Conservation (phyloP, 2,797 vertebrate genomes). For the Muraenolepis orangiensis region DNA sequence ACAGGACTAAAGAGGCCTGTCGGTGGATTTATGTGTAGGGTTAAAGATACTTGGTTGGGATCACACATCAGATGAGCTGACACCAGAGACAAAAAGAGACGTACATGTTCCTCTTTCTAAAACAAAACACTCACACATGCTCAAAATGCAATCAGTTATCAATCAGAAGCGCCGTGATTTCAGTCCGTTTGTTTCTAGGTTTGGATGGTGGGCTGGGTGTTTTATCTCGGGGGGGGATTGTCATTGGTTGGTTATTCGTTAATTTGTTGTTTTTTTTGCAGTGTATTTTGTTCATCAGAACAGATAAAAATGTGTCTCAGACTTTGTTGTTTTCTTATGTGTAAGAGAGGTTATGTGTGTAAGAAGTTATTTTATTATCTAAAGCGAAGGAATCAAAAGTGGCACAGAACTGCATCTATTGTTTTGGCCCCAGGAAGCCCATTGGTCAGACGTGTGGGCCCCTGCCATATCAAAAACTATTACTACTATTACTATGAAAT, state of each 20-base stretch:
- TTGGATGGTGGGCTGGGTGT: constrained; percentile 51
- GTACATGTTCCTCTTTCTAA: neutral
- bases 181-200: constrained; percentile 63
- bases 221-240: constrained; percentile 65
- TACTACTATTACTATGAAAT: constrained; percentile 1
- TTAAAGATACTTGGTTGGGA: neutral
- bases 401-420: constrained; percentile 57
- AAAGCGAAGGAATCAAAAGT: constrained; percentile 63
- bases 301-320: too few relatives aligned
- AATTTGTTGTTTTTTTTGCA: constrained; percentile 35
- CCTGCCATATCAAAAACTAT: constrained; percentile 13
- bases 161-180: constrained; percentile 74
- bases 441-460: constrained; percentile 24
- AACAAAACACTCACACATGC: constrained; percentile 68
- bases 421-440: constrained; percentile 42
- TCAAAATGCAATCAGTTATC: constrained; percentile 74
- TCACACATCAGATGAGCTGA: constrained; percentile 11
- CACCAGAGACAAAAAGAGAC: constrained; percentile 44
- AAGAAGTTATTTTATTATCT: constrained; percentile 42
- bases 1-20: neutral
- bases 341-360: too few relatives aligned
- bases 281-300: constrained; percentile 61
- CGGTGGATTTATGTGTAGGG: neutral
- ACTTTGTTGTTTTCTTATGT: constrained; percentile 65
- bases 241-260: constrained; percentile 52